These are phyloP conservation scores for Spinibarbus caldwelli DNA, from an alignment of 2,797 vertebrate species.

Conservation along the genomic window DNA sequence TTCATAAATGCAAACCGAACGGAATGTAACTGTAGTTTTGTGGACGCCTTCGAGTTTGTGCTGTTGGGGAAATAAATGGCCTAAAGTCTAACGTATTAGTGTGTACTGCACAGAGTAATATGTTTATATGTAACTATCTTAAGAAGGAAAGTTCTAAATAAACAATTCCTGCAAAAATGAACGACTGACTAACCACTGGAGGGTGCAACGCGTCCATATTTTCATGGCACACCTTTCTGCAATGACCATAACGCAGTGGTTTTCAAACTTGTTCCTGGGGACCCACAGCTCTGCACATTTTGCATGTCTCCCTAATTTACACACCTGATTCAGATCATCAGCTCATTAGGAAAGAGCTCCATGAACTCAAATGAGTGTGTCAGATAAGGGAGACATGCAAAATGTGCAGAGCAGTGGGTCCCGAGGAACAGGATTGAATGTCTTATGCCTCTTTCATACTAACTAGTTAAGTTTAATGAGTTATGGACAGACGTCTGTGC, in stretches of 20 bases:
- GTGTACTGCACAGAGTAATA: not conserved
- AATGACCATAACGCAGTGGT: not conserved
- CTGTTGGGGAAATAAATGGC: not conserved
- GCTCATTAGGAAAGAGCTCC: too few species aligned
- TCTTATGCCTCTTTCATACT: not conserved
- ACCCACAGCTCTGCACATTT: too few species aligned
- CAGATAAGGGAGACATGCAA: too few species aligned
- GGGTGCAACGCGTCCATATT: not conserved
- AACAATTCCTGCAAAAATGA: not conserved
- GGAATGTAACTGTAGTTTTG: not conserved
- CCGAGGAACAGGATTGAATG: too few species aligned
- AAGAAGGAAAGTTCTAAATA: not conserved
- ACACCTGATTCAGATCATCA: too few species aligned
- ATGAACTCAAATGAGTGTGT: too few species aligned
- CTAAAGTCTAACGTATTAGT: not conserved
- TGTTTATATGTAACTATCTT: not conserved
- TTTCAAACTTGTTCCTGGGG: too few species aligned
- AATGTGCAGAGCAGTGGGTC: too few species aligned
- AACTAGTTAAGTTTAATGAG: not conserved
- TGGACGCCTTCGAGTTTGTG: not conserved
- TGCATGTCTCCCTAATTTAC: too few species aligned
- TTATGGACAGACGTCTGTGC: not conserved
- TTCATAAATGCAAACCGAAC: constrained; percentile 12
- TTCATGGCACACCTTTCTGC: not conserved
- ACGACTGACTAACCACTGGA: not conserved